Evolutionary conservation across 1,140 invertebrate genomes (phyloP), one percentile per base, ranked within the genome.

Genomic region (Magallana ariakensis): DNA sequence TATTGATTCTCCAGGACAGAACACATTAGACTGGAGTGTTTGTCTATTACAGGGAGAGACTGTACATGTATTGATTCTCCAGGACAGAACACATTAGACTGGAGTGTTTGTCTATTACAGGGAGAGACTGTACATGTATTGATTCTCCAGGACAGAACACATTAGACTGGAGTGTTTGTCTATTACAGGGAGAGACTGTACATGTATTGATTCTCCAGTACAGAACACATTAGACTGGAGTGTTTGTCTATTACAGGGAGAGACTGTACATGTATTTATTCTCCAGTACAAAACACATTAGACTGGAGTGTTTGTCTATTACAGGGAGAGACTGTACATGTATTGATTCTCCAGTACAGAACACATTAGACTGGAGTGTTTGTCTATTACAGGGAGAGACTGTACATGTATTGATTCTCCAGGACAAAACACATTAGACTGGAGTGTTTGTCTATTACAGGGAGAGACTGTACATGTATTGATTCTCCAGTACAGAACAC

Each of bases 181-280:
- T 46, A 2, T 75, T 10, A 15, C 46, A 86, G 85, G 56, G 85
- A 87, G 55, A 13, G 81, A 3, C 4, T 33, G 11, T 15, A 26
- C 9, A 33, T 70, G 53, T 46, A 46, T 46, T 46, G 33, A 46
- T 46, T 46, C 1, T 46, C 2, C 33, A 46, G 33, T 46, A 46
- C 33, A 46, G 5, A 46, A 46, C 5, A 46, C 33, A 46, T 46
- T 46, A 46, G 33, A 46, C 33, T 46, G 33, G 33, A 46, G 33
- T 46, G 33, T 62, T 62, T 62, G 15, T 62, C 60, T 46, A 2
- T 75, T 10, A 15, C 46, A 86, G 85, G 56, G 85, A 87, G 55
- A 13, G 81, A 3, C 4, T 33, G 11, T 15, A 26, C 9, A 33
- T 70, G 53, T 46, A 46, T 46, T 46, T 2, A 46, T 46, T 46